Percentiles rank a stretch among this genome's conserved stretches.
Conservation (phyloP, 2,888 invertebrate species). For the Drosophila longiperda region DNA sequence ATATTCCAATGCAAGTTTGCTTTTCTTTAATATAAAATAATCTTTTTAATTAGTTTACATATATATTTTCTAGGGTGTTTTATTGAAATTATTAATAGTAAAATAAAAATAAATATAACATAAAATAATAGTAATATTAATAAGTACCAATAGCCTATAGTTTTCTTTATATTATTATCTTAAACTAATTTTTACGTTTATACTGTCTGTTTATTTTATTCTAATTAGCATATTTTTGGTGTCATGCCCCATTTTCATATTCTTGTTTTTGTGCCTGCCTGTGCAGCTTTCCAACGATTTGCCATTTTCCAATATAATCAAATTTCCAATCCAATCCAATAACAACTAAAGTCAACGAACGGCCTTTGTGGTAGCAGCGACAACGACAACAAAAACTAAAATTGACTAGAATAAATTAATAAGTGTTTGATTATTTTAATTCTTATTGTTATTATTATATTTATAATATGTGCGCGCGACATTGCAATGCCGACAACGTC, state of each 20-base stretch:
- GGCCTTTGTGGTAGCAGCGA: slow-evolving; percentile 61
- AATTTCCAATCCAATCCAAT: slow-evolving; percentile 44
- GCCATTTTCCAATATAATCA: slow-evolving; percentile 27
- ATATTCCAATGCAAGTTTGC: background rate
- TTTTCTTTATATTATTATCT: background rate
- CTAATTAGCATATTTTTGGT: background rate
- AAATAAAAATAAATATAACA: background rate
- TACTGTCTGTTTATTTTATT: no score
- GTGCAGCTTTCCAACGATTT: slow-evolving; percentile 36
- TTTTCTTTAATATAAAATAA: no score
- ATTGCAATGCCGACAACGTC: slow-evolving; percentile 56
- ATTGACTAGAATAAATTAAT: slow-evolving; percentile 46
- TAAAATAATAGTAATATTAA: no score
- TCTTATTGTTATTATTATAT: slow-evolving; percentile 31
- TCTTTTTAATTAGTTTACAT: background rate
- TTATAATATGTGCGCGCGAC: slow-evolving; percentile 60
- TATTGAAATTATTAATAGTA: background rate
- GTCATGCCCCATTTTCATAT: slow-evolving; percentile 12
- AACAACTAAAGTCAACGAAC: slow-evolving; percentile 69
- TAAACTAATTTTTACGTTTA: background rate
- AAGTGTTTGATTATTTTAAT: slow-evolving; percentile 39
- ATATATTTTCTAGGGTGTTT: background rate
- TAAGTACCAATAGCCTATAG: no score
- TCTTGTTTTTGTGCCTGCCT: background rate
- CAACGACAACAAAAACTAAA: slow-evolving; percentile 14